Base-by-base conservation (phyloP, 2,797 vertebrate genomes). In the Hypotaenidia okinawae region DNA sequence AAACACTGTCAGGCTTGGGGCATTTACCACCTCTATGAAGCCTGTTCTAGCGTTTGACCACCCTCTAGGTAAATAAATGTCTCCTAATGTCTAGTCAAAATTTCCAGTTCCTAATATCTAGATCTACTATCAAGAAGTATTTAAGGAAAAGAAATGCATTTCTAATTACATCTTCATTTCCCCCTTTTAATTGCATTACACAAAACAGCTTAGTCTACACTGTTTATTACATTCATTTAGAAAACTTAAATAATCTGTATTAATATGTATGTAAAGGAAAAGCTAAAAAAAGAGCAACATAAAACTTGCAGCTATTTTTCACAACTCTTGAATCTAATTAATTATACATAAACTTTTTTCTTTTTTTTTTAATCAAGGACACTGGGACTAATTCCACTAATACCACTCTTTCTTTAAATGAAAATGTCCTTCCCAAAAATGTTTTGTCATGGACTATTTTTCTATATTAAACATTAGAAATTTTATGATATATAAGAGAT, bases 361-460 rank as follows among this genome's bases (percentile, higher is more conserved):
- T 54, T 75, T 58, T 33, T 6, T 17, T 58, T 43, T 54, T 75
- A 54, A 23, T 55, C 16, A 68, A 66, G 16, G 7, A 59, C 32
- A 30, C 5, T 21, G 13, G 62, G 8, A 1, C 0, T 0, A 55
- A 14, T 41, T 66, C 13, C 47, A 59, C 32, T 81, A 8, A 3
- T 61, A 87, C 17, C 21, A 35, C 9, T 54, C 25, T 52, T 63
- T 30, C 45, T 57, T 32, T 78, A 49, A 78, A 73, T 58, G 45
- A 55, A 77, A 55, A 62, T 27, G 7, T 19, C 18, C 9, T 55
- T 62, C 13, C 23, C 81, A 61, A 72, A 85, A 90, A 18, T 12
- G 1, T 8, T 85, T 54, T 49, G 10, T 77, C 13, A 43, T 19
- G 8, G 30, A 37, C 28, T 54, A 51, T 27, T 76, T 94, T 79